Conservation (phyloP, 2,888 invertebrate genomes). For the Platypus cylindrus region DNA sequence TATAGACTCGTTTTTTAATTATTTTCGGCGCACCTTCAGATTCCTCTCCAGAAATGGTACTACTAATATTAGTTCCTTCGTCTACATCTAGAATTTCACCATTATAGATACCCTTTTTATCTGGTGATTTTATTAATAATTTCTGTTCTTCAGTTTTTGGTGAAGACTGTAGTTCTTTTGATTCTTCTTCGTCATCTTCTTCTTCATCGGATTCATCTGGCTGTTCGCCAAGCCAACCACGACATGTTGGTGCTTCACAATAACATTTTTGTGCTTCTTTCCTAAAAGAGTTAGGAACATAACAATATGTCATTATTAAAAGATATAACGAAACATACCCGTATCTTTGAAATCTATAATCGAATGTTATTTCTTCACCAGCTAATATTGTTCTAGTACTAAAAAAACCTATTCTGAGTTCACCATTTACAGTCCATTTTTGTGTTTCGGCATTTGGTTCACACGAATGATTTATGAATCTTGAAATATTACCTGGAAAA, state of each 20-base stretch:
- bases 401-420: conserved; percentile 93
- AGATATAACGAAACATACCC: conserved; percentile 47
- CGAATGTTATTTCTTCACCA: conserved; percentile 96
- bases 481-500: conserved; percentile 65
- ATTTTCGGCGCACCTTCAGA: conserved; percentile 14
- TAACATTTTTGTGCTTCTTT: conserved; percentile 93
- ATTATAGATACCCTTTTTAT: conserved; percentile 25
- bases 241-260: conserved; percentile 79
- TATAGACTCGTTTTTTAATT: conserved; percentile 22
- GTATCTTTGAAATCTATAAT: conserved; percentile 95
- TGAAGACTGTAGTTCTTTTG: conserved; percentile 21
- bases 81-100: conserved; percentile 4
- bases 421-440: conserved; percentile 92
- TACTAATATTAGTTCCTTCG: too few relatives aligned
- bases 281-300: conserved; percentile 40
- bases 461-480: conserved; percentile 98
- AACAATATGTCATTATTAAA: conserved; percentile 5
- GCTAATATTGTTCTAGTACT: conserved; percentile 66
- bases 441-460: conserved; percentile 98
- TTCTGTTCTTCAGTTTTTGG: not conserved
- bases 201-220: conserved; percentile 59
- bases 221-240: conserved; percentile 91
- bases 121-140: conserved; percentile 27
- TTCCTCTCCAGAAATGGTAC: too few relatives aligned
- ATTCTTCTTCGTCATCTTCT: conserved; percentile 40